A percentile compares a stretch with the other conserved stretches of the same genome.
phyloP scores from a whole-genome alignment of 2,113 vertebrate genomes.

The Carettochelys insculpta region DNA sequence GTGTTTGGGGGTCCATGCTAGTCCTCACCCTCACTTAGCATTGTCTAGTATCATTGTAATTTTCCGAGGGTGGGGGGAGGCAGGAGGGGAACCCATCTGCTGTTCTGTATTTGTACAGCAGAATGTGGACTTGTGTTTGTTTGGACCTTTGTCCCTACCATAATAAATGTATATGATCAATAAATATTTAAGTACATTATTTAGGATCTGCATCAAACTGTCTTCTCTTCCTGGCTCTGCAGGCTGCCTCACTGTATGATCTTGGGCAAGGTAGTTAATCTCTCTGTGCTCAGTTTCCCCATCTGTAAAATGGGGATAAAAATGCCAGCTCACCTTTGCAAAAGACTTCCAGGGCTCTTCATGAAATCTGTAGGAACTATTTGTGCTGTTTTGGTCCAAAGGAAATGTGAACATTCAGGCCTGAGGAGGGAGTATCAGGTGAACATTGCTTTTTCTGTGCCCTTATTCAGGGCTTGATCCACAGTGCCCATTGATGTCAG shows the following conservation, averaged over 20 bases:
- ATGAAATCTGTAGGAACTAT: neutral
- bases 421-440: neutral
- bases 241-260: neutral
- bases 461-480: neutral
- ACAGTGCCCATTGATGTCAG: rapidly evolving
- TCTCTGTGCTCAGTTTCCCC: neutral
- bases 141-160: neutral
- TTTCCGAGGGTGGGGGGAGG: neutral
- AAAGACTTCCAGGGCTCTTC: neutral
- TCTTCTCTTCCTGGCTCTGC: neutral
- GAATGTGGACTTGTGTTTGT: neutral
- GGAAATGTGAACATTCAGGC: neutral
- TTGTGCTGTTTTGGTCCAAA: neutral
- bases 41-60: neutral
- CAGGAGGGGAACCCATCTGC: too few species aligned
- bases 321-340: conserved; percentile 2
- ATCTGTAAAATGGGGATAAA: neutral
- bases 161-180: neutral
- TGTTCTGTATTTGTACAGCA: neutral
- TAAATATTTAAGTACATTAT: neutral
- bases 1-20: too few species aligned
- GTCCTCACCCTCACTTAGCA: neutral
- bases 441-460: neutral
- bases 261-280: neutral
- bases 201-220: neutral